A percentile compares a stretch with the other conserved stretches of the same genome.
Evolutionary conservation across 2,797 vertebrate species (phyloP).

Genomic region (Chiropotes sagulatus): DNA sequence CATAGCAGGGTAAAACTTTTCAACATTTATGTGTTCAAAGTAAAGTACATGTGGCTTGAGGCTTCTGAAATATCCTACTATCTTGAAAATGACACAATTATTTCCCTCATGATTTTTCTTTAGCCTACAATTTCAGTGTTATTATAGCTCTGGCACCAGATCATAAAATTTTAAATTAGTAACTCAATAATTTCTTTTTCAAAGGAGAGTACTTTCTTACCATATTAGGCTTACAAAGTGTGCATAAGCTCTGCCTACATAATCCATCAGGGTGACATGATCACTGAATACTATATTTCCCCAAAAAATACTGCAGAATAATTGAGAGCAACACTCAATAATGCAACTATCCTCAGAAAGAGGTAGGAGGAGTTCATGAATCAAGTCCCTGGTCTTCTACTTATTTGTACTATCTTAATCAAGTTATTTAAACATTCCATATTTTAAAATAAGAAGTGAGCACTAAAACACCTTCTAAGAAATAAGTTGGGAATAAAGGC

Average conservation of each 20-base stretch:
- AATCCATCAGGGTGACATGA: conserved; percentile 19
- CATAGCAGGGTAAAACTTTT: neutral
- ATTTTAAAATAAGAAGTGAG: neutral
- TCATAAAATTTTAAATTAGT: conserved; percentile 61
- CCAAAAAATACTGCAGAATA: neutral
- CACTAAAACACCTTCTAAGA: neutral
- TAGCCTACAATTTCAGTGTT: conserved; percentile 44
- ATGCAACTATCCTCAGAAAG: neutral
- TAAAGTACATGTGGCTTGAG: neutral
- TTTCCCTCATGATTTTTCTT: conserved; percentile 38
- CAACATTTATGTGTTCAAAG: neutral
- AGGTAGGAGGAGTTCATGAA: neutral
- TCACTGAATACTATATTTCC: neutral
- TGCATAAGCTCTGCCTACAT: neutral
- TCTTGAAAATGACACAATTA: conserved; percentile 52
- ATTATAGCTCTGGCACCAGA: conserved; percentile 36
- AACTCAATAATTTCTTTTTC: conserved; percentile 52
- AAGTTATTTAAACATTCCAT: neutral
- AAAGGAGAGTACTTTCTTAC: conserved; percentile 7
- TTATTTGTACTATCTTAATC: neutral
- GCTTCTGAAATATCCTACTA: conserved; percentile 42
- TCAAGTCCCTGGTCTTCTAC: neutral
- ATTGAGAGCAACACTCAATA: neutral
- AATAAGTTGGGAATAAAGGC: neutral
- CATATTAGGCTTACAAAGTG: neutral